Percentiles rank a stretch among this genome's conserved stretches.
Conservation (phyloP, 2,113 vertebrate genomes). For the Bombycilla garrulus region DNA sequence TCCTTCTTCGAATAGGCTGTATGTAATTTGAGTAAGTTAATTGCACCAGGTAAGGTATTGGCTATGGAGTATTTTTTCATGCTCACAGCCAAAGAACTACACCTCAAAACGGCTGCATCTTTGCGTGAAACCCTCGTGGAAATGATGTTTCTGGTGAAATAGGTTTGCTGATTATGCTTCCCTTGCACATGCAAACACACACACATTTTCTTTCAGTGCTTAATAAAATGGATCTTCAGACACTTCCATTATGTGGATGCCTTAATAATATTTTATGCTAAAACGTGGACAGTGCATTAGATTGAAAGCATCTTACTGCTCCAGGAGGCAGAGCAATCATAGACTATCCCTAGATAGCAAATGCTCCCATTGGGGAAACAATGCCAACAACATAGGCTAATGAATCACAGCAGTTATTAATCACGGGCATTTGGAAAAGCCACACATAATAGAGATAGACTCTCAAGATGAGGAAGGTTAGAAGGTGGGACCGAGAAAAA, state of each 20-base stretch:
- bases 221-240: constrained; percentile 66
- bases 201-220: constrained; percentile 32
- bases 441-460: neutral
- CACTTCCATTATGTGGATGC: constrained; percentile 41
- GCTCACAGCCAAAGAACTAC: neutral
- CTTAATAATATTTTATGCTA: constrained; percentile 70
- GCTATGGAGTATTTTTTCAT: neutral
- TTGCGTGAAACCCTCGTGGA: accelerated
- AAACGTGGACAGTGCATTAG: constrained; percentile 34
- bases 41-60: neutral
- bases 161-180: constrained; percentile 4
- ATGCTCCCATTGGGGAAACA: constrained; percentile 55
- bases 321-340: constrained; percentile 43
- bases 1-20: neutral
- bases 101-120: neutral
- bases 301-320: constrained; percentile 61
- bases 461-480: neutral
- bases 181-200: neutral
- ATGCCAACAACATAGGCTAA: constrained; percentile 36
- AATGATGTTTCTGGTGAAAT: neutral
- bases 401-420: constrained; percentile 56
- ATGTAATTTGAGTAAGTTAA: constrained; percentile 16
- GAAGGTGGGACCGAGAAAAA: neutral
- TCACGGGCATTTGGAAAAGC: constrained; percentile 4
- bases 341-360: constrained; percentile 32